These are phyloP conservation scores for Gobiocypris rarus DNA, from an alignment of 2,113 vertebrate species.

Conservation along the genomic window DNA sequence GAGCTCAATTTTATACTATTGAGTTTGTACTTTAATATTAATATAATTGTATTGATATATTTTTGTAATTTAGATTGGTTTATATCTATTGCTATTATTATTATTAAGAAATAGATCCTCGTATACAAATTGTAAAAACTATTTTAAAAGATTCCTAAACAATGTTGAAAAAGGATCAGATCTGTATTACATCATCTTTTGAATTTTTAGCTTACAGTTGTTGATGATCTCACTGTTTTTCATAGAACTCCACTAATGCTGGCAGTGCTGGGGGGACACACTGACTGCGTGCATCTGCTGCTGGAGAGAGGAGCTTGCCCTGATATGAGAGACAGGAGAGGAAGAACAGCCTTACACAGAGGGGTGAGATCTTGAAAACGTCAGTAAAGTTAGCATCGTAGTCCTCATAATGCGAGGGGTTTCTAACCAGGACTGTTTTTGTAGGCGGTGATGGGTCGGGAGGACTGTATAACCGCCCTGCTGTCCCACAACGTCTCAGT, in stretches of 20 bases:
- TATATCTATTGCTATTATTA: too few species aligned
- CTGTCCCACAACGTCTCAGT: slow-evolving; percentile 91
- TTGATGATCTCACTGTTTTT: not conserved
- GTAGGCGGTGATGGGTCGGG: slow-evolving; percentile 88
- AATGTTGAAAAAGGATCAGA: not conserved
- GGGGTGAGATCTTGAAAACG: slow-evolving; percentile 77
- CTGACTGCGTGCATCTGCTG: slow-evolving; percentile 91
- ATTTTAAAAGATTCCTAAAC: too few species aligned
- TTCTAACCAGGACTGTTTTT: slow-evolving; percentile 20
- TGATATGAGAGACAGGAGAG: slow-evolving; percentile 87
- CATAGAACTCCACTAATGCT: slow-evolving; percentile 91
- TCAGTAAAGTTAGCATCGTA: not conserved
- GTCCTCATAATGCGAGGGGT: not conserved
- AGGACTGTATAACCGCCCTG: slow-evolving; percentile 88
- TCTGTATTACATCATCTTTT: not conserved
- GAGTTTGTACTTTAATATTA: not conserved
- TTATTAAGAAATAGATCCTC: too few species aligned
- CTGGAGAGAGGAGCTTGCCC: slow-evolving; percentile 90
- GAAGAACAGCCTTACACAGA: slow-evolving; percentile 90
- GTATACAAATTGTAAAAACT: too few species aligned
- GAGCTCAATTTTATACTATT: not conserved
- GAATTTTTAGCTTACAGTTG: not conserved
- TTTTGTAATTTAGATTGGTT: not conserved
- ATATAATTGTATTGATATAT: not conserved
- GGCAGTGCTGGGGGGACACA: slow-evolving; percentile 89